phyloP scores from a whole-genome alignment of 2,797 vertebrate species.

The Anabas testudineus region DNA sequence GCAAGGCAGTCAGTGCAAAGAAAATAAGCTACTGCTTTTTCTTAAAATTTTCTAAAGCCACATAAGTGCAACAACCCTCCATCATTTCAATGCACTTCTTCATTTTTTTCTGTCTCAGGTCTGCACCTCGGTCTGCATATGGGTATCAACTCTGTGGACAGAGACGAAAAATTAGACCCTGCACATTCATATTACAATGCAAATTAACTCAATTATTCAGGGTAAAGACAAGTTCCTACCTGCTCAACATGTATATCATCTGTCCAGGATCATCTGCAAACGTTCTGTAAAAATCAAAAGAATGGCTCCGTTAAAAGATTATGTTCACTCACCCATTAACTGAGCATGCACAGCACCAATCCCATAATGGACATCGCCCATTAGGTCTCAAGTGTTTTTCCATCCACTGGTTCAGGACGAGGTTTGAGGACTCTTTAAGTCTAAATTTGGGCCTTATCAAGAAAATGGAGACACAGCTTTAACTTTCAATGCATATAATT shows the following conservation, averaged over 20 bases:
- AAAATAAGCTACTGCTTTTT: slow-evolving; percentile 38
- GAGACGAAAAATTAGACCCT: slow-evolving; percentile 1
- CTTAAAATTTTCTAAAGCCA: slow-evolving; percentile 23
- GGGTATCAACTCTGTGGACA: slow-evolving; percentile 69
- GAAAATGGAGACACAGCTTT: not conserved
- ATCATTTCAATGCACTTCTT: slow-evolving; percentile 20
- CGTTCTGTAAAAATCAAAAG: slow-evolving; percentile 71
- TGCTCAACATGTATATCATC: slow-evolving; percentile 84
- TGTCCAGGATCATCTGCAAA: slow-evolving; percentile 84
- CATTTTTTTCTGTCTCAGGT: slow-evolving; percentile 64
- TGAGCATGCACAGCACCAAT: not conserved
- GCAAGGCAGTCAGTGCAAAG: slow-evolving; percentile 36
- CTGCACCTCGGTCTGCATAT: slow-evolving; percentile 67
- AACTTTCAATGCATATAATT: too few species aligned
- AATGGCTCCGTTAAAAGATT: slow-evolving; percentile 2
- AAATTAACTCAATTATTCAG: not conserved
- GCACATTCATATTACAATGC: not conserved
- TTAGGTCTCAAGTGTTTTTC: slow-evolving; percentile 24
- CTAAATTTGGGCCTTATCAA: slow-evolving; percentile 1
- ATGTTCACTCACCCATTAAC: slow-evolving; percentile 14
- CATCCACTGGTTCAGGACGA: slow-evolving; percentile 7
- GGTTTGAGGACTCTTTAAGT: slow-evolving; percentile 1
- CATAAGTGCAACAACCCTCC: slow-evolving; percentile 31
- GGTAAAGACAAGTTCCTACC: slow-evolving; percentile 61
- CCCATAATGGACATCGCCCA: slow-evolving; percentile 8